Evolutionary conservation across 2,888 invertebrate genomes (phyloP), one percentile per base, ranked within the genome.

Genomic region (Euclidia mi): DNA sequence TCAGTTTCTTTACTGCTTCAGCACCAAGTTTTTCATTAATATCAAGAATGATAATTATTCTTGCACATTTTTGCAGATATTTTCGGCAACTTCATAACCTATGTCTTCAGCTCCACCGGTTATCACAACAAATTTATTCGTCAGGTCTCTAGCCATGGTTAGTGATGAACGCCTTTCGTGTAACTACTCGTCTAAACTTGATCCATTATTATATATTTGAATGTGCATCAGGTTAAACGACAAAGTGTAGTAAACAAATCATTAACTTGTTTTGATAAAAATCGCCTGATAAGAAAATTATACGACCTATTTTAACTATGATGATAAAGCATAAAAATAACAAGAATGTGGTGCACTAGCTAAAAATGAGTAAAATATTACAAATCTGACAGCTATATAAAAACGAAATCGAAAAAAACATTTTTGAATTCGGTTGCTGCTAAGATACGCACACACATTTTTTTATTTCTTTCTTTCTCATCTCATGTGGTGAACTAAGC

Each of bases 61-160:
- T 85, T 0, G 79, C 86, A 41, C 92, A 94, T 55, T 92, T 90
- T 46, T 85, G 81, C 3, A 96, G 78, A 18, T 94, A 88, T 50
- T 87, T 87, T 85, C 84, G 0, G 90, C 91, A 20, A 90, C 93
- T 47, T 85, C 84, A 18, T 87, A 85, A 1, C 95, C 95, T 20
- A 95, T 94, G 0, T 95, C 95, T 10, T 86, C 84, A 0, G 95
- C 95, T 20, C 89, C 95, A 0, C 95, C 95, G 0, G 95, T 95
- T 14, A 95, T 62, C 0, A 82, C 75, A 2, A 75, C 72, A 2
- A 74, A 63, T 65, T 80, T 81, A 42, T 74, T 68, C 11, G 69
- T 68, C 3, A 78, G 38, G n/a, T 71, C 55, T 48, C 45, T 62
- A 2, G 61, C 65, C 74, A 80, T 75, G 18, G n/a, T 66, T 28